phyloP scores from a whole-genome alignment of 2,888 invertebrate species.

The Thereva nobilitata region DNA sequence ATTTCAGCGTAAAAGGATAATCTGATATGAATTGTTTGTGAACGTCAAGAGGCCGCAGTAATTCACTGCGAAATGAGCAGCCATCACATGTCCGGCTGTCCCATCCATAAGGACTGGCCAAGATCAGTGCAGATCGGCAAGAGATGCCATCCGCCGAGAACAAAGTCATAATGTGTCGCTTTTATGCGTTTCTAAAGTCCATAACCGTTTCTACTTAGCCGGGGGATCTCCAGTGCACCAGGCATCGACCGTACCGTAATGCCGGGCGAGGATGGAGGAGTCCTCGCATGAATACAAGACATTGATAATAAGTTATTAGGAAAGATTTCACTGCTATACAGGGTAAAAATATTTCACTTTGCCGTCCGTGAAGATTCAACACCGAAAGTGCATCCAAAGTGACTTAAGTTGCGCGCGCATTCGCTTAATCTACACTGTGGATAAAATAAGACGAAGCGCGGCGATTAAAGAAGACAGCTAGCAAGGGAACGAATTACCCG shows the following conservation, averaged over 20 bases:
- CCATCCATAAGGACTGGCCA: slow-evolving; percentile 6
- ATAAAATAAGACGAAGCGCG: slow-evolving; percentile 22
- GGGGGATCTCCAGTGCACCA: slow-evolving; percentile 11
- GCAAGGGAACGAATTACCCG: slow-evolving; percentile 16
- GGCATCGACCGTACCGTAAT: slow-evolving; percentile 3
- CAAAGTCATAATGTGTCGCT: slow-evolving; percentile 43
- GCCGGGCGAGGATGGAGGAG: slow-evolving; percentile 7
- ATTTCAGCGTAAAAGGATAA: slow-evolving; percentile 33
- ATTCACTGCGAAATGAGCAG: slow-evolving; percentile 37
- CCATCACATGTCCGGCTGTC: slow-evolving; percentile 5
- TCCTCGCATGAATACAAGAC: slow-evolving; percentile 36
- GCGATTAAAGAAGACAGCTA: slow-evolving; percentile 29
- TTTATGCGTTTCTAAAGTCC: slow-evolving; percentile 41
- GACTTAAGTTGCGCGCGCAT: slow-evolving; percentile 29
- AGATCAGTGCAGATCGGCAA: slow-evolving; percentile 22
- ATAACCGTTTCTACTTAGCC: slow-evolving; percentile 40
- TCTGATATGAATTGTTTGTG: slow-evolving; percentile 38
- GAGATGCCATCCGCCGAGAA: slow-evolving; percentile 37
- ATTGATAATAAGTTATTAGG: slow-evolving; percentile 41
- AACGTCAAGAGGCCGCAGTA: slow-evolving; percentile 40
- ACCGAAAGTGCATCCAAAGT: slow-evolving; percentile 23
- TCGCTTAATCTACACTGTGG: slow-evolving; percentile 19
- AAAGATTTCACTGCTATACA: slow-evolving; percentile 27
- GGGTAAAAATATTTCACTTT: slow-evolving; percentile 33
- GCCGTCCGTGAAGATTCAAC: slow-evolving; percentile 16